phyloP scores from a whole-genome alignment of 2,113 vertebrate genomes.

The Ammodytes marinus region DNA sequence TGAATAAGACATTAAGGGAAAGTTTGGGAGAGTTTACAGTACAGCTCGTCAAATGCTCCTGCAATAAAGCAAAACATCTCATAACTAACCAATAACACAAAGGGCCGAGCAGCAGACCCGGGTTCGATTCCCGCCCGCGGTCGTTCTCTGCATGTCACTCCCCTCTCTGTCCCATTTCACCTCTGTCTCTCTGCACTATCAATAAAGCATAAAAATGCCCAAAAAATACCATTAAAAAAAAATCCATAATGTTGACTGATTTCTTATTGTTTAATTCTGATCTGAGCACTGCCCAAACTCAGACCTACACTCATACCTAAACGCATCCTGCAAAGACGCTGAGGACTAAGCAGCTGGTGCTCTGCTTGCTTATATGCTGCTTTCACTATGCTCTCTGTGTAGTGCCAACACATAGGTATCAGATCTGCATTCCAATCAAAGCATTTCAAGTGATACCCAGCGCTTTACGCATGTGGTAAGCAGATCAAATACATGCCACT shows the following conservation, averaged over 20 bases:
- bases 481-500: not conserved
- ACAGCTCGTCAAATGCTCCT: constrained; percentile 35
- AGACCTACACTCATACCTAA: not conserved
- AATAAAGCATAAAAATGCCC: too few species aligned
- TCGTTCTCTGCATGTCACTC: too few species aligned
- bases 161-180: too few species aligned
- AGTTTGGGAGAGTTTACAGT: constrained; percentile 52
- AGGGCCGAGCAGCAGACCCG: constrained; percentile 8
- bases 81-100: constrained; percentile 4
- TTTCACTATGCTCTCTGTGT: not conserved
- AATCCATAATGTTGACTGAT: not conserved
- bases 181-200: too few species aligned
- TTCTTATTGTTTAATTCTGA: not conserved
- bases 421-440: not conserved
- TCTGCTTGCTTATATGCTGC: not conserved
- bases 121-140: too few species aligned
- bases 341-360: not conserved
- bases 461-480: not conserved
- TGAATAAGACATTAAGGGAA: constrained; percentile 1
- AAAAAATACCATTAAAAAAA: too few species aligned
- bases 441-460: not conserved
- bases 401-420: not conserved
- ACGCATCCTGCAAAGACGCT: not conserved
- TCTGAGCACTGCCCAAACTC: not conserved
- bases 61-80: constrained; percentile 30